Base-by-base conservation (phyloP, 1,140 invertebrate species). In the Lepidostoma basale region DNA sequence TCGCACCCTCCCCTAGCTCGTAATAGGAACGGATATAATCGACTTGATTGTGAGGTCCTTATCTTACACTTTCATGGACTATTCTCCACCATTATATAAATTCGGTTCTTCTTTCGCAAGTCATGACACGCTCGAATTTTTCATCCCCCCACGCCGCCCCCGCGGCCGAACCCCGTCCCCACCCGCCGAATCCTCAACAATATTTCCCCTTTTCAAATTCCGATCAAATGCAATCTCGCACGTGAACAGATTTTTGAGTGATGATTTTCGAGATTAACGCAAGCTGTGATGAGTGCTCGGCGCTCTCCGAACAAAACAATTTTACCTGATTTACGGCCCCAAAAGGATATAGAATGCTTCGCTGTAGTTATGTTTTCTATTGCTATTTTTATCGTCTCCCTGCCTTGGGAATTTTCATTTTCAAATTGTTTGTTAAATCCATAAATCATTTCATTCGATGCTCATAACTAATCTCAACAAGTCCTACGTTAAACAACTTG, bases 191-290 rank as follows among this genome's bases (percentile, higher is more conserved):
- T 45, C 36, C 49, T 58, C 30, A 18, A 39, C 47, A 66, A 66
- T 66, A 62, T 68, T 68, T 58, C 60, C 62, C 70, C 66, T 60
- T 62, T 72, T 72, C 67, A 72, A 72, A 72, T 72, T 72, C 70
- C 66, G 70, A 72, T 72, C 70, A 62, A 64, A 72, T 72, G 70
- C 70, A 72, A 68, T 72, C 62, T 72, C 42, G 66, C 65, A 72
- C 65, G 70, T 72, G 67, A 49, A 40, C 67, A 42, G 70, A 62
- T 56, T 72, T 62, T 58, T 59, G 64, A 71, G 69, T 58, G 69
- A 71, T 71, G 69, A 67, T 67, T 62, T 23, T 28, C 56, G 54
- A 52, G 62, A 54, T 54, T 70, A 62, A 70, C 68, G 62, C 54
- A 60, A 40, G 56, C 56, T 60, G 33, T 42, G 56, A 60, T 60